These are phyloP conservation scores for Diglossa brunneiventris DNA, from an alignment of 2,113 vertebrate genomes.

Conservation along the genomic window DNA sequence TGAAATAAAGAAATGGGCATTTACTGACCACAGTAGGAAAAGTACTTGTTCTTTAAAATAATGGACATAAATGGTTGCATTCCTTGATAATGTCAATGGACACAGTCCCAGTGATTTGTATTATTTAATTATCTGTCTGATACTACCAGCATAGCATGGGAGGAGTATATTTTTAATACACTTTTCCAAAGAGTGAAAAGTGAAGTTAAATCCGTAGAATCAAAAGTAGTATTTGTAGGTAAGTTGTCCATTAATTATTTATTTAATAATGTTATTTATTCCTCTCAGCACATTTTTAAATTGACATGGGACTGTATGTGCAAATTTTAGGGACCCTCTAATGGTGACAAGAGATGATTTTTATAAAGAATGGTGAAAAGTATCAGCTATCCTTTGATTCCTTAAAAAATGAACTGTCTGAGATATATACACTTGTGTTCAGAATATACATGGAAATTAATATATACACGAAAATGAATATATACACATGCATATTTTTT, in stretches of 20 bases:
- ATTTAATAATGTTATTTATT: background rate
- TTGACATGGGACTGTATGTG: background rate
- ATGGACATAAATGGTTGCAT: background rate
- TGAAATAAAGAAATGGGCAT: conserved; percentile 19
- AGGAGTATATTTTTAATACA: background rate
- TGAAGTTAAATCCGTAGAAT: background rate
- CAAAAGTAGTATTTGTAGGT: background rate
- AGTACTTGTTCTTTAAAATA: background rate
- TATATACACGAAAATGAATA: background rate
- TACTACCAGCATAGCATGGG: background rate
- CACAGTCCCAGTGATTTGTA: accelerated
- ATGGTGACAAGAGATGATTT: background rate
- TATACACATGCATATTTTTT: background rate
- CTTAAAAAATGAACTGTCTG: background rate
- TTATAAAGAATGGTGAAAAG: background rate
- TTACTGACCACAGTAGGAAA: conserved; percentile 17
- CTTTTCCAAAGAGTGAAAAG: background rate
- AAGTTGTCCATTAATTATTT: background rate
- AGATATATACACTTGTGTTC: background rate
- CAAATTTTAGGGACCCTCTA: background rate
- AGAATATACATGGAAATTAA: background rate
- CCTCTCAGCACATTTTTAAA: background rate
- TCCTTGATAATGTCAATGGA: background rate
- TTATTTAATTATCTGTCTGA: background rate
- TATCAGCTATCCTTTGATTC: background rate